Evolutionary conservation across 2,797 vertebrate genomes (phyloP), one percentile per base, ranked within the genome.

Genomic region (Sebastes iracundus): DNA sequence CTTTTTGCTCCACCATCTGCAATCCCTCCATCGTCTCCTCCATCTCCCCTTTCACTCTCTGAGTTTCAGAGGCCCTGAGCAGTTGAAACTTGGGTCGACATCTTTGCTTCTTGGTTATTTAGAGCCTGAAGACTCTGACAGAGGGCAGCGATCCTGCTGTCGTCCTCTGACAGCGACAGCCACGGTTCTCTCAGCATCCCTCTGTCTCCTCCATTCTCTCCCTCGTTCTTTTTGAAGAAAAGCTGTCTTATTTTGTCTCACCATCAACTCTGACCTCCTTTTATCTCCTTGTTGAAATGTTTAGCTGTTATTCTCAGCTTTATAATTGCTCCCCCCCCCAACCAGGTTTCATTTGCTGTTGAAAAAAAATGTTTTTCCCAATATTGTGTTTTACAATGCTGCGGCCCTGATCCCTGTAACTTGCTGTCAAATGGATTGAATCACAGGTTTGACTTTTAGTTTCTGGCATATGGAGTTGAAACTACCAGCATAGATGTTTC

Each of bases 81-180:
- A 52, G 67, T 70, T 63, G 46, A 81, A 76, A 72, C 72, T 64
- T 27, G 12, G 55, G 66, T 59, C 18, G 74, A 75, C 72, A 69
- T 72, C 49, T 81, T 86, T 86, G 72, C 72, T 60, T 84, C 79
- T 80, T 68, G 0, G 49, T 84, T 81, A 79, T 89, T 73, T 69
- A 18, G 67, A 73, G 70, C 52, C 61, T n/a, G 72, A 77, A 72
- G 81, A 58, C 12, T 68, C 42, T 85, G 89, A 90, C 82, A 77
- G 83, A 88, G 67, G 86, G 61, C 72, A 62, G 59, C 4, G 53
- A 82, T 85, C 78, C 81, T 28, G 77, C 67, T 16, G 64, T 66
- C 85, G 61, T 67, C 16, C 35, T 64, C 78, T 84, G 86, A 86
- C 83, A 81, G 77, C 53, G 78, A 49, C 75, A 33, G 72, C 25